Conservation (phyloP, 2,888 invertebrate species). For the Smittia aterrima region DNA sequence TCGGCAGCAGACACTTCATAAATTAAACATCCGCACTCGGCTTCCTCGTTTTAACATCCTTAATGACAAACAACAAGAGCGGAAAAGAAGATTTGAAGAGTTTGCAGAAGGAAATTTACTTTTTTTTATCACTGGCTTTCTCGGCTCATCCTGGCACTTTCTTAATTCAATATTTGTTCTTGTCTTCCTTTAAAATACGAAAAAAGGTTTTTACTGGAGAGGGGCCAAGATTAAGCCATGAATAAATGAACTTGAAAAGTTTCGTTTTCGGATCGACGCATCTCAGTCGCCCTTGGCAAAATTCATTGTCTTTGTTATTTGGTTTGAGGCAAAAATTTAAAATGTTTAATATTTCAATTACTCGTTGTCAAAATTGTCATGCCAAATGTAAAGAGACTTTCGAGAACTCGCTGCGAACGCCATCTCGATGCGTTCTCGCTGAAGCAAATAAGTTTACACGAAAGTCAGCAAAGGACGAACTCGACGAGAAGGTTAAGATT, state of each 20-base stretch:
- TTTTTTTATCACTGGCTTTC: neutral
- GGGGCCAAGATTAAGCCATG: neutral
- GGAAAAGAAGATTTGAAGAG: neutral
- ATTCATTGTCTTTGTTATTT: too few species aligned
- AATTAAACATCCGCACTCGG: slow-evolving; percentile 37
- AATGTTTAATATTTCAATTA: neutral
- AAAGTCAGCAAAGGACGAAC: neutral
- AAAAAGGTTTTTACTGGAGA: neutral
- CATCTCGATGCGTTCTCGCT: neutral
- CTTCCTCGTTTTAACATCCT: slow-evolving; percentile 26
- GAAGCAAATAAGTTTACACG: slow-evolving; percentile 1
- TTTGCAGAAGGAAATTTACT: slow-evolving; percentile 15
- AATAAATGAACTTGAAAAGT: neutral
- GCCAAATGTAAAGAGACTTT: neutral
- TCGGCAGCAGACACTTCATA: slow-evolving; percentile 11
- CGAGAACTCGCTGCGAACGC: neutral
- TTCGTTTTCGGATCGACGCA: neutral
- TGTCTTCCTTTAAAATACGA: neutral
- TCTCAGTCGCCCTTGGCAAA: slow-evolving; percentile 25
- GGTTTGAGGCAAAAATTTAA: too few species aligned
- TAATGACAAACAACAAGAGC: slow-evolving; percentile 21
- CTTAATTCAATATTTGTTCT: slow-evolving; percentile 31
- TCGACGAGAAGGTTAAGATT: neutral
- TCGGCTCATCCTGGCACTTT: neutral
- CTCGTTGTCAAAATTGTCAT: neutral